Percentiles rank a stretch among this genome's conserved stretches.
phyloP scores from a whole-genome alignment of 1,140 invertebrate genomes.

The Drosophila paulistorum region DNA sequence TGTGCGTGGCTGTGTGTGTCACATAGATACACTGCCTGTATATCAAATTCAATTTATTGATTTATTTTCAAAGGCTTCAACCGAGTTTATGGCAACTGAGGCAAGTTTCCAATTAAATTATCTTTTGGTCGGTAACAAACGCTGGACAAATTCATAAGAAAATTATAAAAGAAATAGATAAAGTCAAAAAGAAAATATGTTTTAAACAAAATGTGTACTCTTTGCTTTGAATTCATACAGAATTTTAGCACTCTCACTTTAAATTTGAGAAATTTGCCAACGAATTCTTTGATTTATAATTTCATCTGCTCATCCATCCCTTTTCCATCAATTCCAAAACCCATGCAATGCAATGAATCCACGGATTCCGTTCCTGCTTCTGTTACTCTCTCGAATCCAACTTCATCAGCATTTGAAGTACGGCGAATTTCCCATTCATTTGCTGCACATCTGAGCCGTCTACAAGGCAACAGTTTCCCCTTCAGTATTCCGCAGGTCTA shows the following conservation, averaged over 20 bases:
- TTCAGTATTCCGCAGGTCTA: constrained; percentile 31
- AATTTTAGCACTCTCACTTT: background rate
- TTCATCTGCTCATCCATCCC: constrained; percentile 1
- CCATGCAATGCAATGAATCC: constrained; percentile 7
- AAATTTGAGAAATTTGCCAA: background rate
- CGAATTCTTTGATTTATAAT: constrained; percentile 6
- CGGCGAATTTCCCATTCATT: constrained; percentile 45
- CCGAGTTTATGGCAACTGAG: background rate
- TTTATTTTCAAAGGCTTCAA: constrained; percentile 6
- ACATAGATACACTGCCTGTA: background rate
- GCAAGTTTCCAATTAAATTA: background rate
- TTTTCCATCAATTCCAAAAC: background rate
- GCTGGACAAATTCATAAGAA: background rate
- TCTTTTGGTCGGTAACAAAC: background rate
- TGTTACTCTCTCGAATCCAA: constrained; percentile 3
- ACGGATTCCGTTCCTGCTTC: constrained; percentile 6
- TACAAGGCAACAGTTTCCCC: constrained; percentile 35
- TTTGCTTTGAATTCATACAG: no score
- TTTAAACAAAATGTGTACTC: no score
- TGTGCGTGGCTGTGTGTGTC: background rate
- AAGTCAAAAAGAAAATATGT: no score
- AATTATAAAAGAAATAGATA: no score
- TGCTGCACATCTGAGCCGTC: constrained; percentile 19
- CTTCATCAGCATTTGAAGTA: constrained; percentile 33
- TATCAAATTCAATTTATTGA: constrained; percentile 11